phyloP scores from a whole-genome alignment of 2,113 vertebrate species.

The Hippocampus comes region DNA sequence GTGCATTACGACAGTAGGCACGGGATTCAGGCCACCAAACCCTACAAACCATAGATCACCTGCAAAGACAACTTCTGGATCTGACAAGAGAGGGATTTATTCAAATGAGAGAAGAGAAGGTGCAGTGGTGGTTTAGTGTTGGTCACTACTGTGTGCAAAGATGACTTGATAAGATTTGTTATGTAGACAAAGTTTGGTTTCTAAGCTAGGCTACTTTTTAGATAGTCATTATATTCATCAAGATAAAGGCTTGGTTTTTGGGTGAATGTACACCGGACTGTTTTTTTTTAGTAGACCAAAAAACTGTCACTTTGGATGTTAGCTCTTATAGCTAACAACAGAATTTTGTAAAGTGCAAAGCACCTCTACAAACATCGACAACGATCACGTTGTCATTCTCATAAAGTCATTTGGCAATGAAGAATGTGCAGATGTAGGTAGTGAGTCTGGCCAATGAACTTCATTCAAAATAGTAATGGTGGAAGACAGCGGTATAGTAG shows the following conservation, averaged over 20 bases:
- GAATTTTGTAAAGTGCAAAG: no score
- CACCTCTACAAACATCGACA: no score
- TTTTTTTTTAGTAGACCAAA: no score
- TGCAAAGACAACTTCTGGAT: constrained; percentile 9
- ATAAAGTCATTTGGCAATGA: no score
- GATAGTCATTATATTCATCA: neutral
- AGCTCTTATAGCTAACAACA: no score
- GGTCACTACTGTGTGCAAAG: neutral
- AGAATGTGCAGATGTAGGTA: no score
- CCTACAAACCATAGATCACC: constrained; percentile 15
- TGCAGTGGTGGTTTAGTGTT: neutral
- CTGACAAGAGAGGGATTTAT: neutral
- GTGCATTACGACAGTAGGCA: constrained; percentile 20
- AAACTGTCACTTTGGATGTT: no score
- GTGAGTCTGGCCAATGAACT: no score
- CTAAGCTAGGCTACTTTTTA: no score
- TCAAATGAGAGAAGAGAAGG: neutral
- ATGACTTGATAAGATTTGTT: neutral
- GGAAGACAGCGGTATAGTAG: neutral
- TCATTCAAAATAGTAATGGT: no score
- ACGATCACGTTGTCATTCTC: no score
- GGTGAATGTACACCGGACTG: neutral
- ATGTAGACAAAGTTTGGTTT: neutral
- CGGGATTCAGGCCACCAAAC: constrained; percentile 10
- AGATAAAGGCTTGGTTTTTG: neutral